Base-by-base conservation (phyloP, 2,888 invertebrate species). In the Isoperla grammatica region DNA sequence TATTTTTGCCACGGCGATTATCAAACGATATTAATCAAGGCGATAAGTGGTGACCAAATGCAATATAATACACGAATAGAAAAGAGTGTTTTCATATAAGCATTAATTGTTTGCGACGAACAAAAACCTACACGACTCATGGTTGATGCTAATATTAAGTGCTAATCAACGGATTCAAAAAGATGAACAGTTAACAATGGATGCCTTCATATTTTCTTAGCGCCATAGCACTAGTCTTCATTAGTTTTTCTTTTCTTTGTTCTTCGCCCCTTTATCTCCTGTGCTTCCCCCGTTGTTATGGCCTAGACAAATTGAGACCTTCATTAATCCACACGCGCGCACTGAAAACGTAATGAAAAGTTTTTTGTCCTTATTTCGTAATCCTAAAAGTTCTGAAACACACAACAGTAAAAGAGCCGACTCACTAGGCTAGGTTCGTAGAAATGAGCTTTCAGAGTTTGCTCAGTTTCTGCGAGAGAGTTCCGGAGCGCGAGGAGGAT, bases 241-340 rank as follows among this genome's bases (percentile, higher is more conserved):
- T 53, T 53, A 53, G 53, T 19, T 37, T 53, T 53, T 53, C 39
- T 39, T 53, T 19, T 39, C 39, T 53, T 53, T 39, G 53, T 53
- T 53, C 53, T 3, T 39, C 39, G 15, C 17, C 39, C 19, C 46
- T 46, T 17, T 15, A 39, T 53, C 39, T 50, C 29, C 19, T 53
- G 53, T 17, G 37, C 39, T 37, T 35, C 53, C 17, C 39, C 9
- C 17, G 17, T 15, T 53, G 53, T 53, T 53, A 39, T 5, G 13
- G 53, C 53, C 53, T 39, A 37, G 53, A 53, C 39, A 53, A 53
- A 53, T 53, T 37, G 53, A 53, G 53, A 53, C 53, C 53, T 53
- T 39, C 53, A 53, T 53, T 53, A 53, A 20, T 37, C 53, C 20
- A 37, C 53, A 53, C 53, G 53, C 53, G 20, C 39, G 53, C 53